phyloP scores from a whole-genome alignment of 2,888 invertebrate species.

The Diaphora mendica region DNA sequence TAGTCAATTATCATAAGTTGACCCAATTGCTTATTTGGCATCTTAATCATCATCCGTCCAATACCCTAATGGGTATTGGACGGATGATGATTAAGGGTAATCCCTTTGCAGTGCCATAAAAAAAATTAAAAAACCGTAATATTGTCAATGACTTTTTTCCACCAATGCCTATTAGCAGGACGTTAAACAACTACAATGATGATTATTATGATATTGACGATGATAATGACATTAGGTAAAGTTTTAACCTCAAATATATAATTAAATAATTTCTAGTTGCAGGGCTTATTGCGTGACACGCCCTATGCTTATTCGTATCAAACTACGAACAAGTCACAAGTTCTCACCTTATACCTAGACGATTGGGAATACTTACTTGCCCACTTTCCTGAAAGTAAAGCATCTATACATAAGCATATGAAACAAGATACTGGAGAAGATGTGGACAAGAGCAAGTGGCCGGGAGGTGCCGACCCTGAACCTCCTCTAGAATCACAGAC shows the following conservation, averaged over 20 bases:
- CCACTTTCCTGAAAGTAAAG: constrained; percentile 69
- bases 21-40: no score
- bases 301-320: constrained; percentile 68
- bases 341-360: constrained; percentile 66
- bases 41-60: no score
- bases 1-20: no score
- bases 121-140: no score
- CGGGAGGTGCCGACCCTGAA: constrained; percentile 23
- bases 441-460: constrained; percentile 26
- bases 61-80: no score
- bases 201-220: neutral
- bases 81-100: no score
- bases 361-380: constrained; percentile 71
- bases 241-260: neutral
- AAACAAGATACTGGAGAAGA: constrained; percentile 21
- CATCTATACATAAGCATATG: constrained; percentile 57
- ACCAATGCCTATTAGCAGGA: neutral
- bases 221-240: neutral
- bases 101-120: neutral
- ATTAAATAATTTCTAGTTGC: constrained; percentile 56
- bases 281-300: constrained; percentile 64
- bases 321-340: constrained; percentile 65
- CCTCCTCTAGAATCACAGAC: neutral
- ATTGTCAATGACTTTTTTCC: neutral
- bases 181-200: neutral